phyloP scores from a whole-genome alignment of 2,888 invertebrate species.

The Imbricaverruca yamaguchii region DNA sequence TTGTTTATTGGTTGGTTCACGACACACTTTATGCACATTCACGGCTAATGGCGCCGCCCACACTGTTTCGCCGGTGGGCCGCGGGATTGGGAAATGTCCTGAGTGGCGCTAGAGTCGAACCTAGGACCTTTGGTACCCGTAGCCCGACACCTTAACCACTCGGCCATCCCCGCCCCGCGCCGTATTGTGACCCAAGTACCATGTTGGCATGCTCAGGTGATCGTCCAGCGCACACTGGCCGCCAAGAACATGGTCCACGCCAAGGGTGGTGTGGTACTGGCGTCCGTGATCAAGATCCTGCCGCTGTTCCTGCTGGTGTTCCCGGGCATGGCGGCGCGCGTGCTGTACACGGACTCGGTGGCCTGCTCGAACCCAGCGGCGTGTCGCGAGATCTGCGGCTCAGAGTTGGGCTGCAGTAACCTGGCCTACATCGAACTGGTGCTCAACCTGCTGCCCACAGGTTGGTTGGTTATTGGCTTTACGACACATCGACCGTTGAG shows the following conservation, averaged over 20 bases:
- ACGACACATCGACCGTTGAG: too few relatives aligned
- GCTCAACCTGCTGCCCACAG: conserved; percentile 44
- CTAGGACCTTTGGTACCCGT: too few relatives aligned
- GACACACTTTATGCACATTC: too few relatives aligned
- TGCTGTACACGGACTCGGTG: conserved; percentile 46
- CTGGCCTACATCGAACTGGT: conserved; percentile 47
- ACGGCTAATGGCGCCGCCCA: too few relatives aligned
- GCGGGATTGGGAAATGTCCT: too few relatives aligned
- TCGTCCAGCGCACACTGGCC: conserved; percentile 45
- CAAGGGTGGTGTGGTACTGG: conserved; percentile 47
- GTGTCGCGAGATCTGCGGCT: conserved; percentile 43
- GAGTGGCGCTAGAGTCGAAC: too few relatives aligned
- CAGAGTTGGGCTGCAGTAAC: conserved; percentile 44
- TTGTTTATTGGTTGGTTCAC: too few relatives aligned
- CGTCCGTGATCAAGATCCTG: conserved; percentile 45
- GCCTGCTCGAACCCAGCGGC: conserved; percentile 43
- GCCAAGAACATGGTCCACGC: conserved; percentile 47
- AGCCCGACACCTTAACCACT: too few relatives aligned
- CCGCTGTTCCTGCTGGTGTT: conserved; percentile 46
- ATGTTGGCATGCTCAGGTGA: conserved; percentile 43
- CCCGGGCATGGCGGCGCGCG: conserved; percentile 48
- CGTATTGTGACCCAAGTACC: too few relatives aligned
- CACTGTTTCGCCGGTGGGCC: too few relatives aligned
- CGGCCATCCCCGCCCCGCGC: too few relatives aligned
- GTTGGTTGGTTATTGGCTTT: too few relatives aligned